Base-by-base conservation (phyloP, 2,113 vertebrate genomes). In the Dipodomys ordii region DNA sequence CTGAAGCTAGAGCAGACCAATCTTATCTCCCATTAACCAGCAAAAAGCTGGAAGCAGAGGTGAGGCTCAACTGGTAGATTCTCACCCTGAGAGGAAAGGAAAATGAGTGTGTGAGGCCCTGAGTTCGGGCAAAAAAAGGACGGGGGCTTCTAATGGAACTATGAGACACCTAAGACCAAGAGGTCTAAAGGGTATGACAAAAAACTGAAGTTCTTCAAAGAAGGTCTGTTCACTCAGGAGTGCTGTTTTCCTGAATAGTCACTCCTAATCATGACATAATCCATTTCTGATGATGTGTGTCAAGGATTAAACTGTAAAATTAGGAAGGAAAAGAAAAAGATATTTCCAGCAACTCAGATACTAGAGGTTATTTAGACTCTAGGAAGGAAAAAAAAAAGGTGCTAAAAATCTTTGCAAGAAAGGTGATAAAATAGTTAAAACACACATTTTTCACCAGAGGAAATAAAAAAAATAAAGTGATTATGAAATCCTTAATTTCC, bases 371-470 rank as follows among this genome's bases (percentile, higher is more conserved):
- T 57, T 85, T 83, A 73, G 65, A 92, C 13, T 76, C 44, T 83
- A 10, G 49, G 16, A 83, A 89, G 67, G 13, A 35, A 76, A 90
- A 25, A 25, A 78, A 93, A 86, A 60, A 87, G 6, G 57, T 68
- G 10, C 68, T 8, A 25, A 82, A 84, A 84, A 80, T 22, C 9
- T 27, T 28, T 78, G 46, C 93, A 65, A 84, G 65, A 93, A 94
- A 95, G 60, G 35, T 68, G 83, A 28, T 82, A 57, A 87, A 89
- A 60, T 77, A 30, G 25, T 85, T 69, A 88, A 90, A 86, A 74
- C 6, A 88, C 19, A 83, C 1, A 78, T 49, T 92, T 25, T 25
- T 93, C 4, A 32, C 30, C 25, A 6, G 7, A 18, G 23, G 35
- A 6, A 73, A 76, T 53, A 91, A 83, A 57, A 73, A 80, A 91